A percentile compares a stretch with the other conserved stretches of the same genome.
Evolutionary conservation across 2,113 vertebrate species (phyloP).

Genomic region (Sterrhoptilus dennistouni): DNA sequence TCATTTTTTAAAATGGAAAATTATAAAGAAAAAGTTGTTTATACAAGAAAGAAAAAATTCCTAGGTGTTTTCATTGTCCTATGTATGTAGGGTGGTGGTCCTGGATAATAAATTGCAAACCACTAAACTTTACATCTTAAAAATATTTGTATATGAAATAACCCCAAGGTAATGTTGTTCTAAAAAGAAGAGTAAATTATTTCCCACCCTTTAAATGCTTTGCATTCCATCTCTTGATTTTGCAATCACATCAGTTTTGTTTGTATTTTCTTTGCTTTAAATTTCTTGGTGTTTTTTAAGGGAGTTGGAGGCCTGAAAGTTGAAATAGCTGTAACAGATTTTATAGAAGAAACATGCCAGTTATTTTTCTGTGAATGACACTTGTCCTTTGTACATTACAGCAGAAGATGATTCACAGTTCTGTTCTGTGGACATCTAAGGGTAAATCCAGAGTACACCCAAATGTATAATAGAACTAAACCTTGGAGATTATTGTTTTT

Average conservation of each 20-base stretch:
- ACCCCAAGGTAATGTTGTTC: neutral
- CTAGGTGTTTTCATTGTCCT: neutral
- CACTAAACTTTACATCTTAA: neutral
- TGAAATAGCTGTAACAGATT: neutral
- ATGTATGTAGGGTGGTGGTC: neutral
- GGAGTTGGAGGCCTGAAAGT: neutral
- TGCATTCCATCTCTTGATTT: neutral
- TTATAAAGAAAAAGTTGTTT: neutral
- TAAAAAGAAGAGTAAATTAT: neutral
- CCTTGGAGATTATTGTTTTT: neutral
- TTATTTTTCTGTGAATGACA: neutral
- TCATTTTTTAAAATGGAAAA: neutral
- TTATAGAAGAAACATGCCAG: neutral
- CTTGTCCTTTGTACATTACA: neutral
- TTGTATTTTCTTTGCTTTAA: neutral
- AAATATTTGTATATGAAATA: neutral
- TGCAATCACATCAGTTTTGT: neutral
- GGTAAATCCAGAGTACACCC: neutral
- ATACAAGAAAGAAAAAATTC: neutral
- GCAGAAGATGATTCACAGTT: neutral
- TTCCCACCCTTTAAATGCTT: neutral
- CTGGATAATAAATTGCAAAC: neutral
- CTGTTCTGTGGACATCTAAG: neutral
- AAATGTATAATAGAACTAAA: neutral
- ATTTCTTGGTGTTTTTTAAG: neutral